These are phyloP conservation scores for Opisthocomus hoazin DNA, from an alignment of 2,113 vertebrate species.

Conservation along the genomic window DNA sequence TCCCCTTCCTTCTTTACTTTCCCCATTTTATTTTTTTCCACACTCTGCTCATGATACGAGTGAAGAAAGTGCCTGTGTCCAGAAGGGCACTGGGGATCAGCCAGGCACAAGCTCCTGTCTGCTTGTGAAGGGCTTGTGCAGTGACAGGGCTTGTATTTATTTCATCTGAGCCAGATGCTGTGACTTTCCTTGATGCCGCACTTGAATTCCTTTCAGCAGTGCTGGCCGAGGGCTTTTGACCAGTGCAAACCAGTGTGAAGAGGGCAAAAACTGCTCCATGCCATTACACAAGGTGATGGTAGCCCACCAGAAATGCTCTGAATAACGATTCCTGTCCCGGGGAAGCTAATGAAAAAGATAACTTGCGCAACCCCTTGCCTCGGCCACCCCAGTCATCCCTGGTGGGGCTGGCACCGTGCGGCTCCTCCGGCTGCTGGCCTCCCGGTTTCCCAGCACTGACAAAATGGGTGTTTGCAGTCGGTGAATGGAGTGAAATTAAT, in stretches of 20 bases:
- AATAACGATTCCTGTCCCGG: background rate
- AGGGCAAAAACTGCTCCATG: background rate
- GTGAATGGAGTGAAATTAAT: background rate
- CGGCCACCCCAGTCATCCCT: background rate
- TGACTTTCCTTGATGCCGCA: background rate
- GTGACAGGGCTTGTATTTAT: background rate
- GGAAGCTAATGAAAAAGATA: background rate
- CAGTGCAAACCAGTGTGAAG: background rate
- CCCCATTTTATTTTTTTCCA: background rate
- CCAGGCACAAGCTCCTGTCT: background rate
- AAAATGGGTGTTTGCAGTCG: background rate
- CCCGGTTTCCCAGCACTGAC: background rate
- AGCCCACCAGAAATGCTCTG: background rate
- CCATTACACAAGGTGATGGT: background rate
- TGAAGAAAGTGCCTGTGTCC: background rate
- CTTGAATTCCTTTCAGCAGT: background rate
- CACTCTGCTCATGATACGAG: background rate
- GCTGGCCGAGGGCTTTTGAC: background rate
- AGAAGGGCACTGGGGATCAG: background rate
- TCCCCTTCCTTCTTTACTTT: background rate
- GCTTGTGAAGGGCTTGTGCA: background rate
- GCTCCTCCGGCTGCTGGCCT: background rate
- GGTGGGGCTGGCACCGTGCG: background rate
- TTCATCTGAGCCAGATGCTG: background rate
- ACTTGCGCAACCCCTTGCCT: fast-evolving